phyloP scores from a whole-genome alignment of 92 coral and sea anemone species.

The Epizoanthus illoricatus region DNA sequence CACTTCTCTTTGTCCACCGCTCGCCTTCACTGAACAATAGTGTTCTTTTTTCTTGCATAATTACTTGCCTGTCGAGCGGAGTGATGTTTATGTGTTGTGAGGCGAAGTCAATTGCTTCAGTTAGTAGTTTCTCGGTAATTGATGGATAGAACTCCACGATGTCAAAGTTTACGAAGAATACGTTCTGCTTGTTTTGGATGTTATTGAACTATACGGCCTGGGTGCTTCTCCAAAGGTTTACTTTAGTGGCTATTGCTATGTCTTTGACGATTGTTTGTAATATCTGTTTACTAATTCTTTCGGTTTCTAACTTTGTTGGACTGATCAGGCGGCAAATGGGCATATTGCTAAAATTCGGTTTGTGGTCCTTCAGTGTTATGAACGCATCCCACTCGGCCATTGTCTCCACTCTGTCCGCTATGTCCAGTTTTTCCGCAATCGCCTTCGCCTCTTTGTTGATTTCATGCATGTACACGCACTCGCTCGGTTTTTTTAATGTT shows the following conservation, averaged over 20 bases:
- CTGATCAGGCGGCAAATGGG: constrained; percentile 10
- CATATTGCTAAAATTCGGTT: too few species aligned
- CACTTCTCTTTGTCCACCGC: not conserved
- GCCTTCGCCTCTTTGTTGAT: too few species aligned
- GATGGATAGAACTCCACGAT: not conserved
- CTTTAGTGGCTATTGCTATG: not conserved
- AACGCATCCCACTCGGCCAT: too few species aligned
- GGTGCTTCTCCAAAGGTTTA: not conserved
- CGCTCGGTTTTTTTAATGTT: too few species aligned
- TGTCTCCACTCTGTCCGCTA: too few species aligned
- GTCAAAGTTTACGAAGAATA: not conserved
- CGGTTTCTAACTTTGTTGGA: not conserved
- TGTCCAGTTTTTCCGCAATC: too few species aligned
- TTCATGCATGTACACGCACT: too few species aligned
- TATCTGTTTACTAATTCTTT: not conserved
- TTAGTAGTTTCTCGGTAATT: not conserved
- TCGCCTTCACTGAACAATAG: not conserved
- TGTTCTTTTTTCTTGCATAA: not conserved
- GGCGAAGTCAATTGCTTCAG: not conserved
- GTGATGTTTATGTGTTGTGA: not conserved
- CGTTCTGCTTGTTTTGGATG: constrained; percentile 1
- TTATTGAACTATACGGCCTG: not conserved
- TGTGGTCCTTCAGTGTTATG: too few species aligned
- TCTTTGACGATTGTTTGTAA: not conserved
- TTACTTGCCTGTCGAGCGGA: not conserved